A percentile compares a stretch with the other conserved stretches of the same genome.
phyloP scores from a whole-genome alignment of 2,797 vertebrate species.

The Hippoglossus hippoglossus region DNA sequence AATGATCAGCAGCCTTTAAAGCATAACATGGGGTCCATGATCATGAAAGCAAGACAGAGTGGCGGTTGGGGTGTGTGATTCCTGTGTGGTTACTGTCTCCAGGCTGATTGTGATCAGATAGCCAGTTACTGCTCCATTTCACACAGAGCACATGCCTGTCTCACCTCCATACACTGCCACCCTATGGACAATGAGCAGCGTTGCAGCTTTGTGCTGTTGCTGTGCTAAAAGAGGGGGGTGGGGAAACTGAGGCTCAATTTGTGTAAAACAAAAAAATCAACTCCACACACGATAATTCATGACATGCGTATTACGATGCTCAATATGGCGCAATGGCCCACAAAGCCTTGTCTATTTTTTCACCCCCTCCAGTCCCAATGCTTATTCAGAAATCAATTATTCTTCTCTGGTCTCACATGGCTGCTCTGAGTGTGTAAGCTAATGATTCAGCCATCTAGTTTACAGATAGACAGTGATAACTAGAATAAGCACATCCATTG shows the following conservation, averaged over 20 bases:
- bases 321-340: conserved; percentile 37
- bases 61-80: conserved; percentile 72
- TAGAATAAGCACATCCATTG: conserved; percentile 56
- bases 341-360: conserved; percentile 28
- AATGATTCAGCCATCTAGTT: conserved; percentile 71
- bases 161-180: conserved; percentile 81
- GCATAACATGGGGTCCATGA: conserved; percentile 6
- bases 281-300: conserved; percentile 39
- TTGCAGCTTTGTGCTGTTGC: conserved; percentile 59
- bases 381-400: conserved; percentile 75
- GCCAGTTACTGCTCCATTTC: conserved; percentile 70
- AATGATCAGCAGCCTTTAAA: conserved; percentile 32
- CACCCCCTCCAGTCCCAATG: conserved; percentile 4
- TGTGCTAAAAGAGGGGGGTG: conserved; percentile 35
- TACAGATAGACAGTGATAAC: conserved; percentile 64
- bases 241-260: conserved; percentile 16
- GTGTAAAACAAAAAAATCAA: conserved; percentile 34
- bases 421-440: conserved; percentile 62
- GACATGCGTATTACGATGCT: conserved; percentile 47
- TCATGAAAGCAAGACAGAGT: conserved; percentile 16
- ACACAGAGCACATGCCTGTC: conserved; percentile 69
- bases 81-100: conserved; percentile 72
- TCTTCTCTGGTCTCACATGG: conserved; percentile 60
- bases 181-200: conserved; percentile 75
- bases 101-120: conserved; percentile 70